phyloP scores from a whole-genome alignment of 2,797 vertebrate genomes.

The Pangasius macronema region DNA sequence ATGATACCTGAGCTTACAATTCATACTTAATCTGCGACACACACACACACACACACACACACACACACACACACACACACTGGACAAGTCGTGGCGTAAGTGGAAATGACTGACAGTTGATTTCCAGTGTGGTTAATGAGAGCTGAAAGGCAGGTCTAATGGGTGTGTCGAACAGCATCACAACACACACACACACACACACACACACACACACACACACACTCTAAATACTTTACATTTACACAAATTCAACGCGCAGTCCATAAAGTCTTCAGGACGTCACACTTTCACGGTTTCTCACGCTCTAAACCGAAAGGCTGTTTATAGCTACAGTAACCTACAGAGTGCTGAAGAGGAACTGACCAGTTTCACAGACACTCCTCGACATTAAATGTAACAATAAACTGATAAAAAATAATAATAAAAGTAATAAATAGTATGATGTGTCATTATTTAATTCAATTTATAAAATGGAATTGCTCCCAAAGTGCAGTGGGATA shows the following conservation, averaged over 20 bases:
- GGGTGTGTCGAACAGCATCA: not conserved
- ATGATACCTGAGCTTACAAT: too few relatives aligned
- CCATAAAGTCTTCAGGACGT: too few relatives aligned
- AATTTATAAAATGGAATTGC: not conserved
- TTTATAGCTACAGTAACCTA: not conserved
- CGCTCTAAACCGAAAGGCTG: not conserved
- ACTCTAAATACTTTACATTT: not conserved
- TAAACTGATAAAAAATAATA: not conserved
- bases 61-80: not conserved
- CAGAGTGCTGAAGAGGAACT: not conserved
- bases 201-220: not conserved
- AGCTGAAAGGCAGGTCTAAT: not conserved
- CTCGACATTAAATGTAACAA: not conserved
- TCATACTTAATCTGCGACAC: too few relatives aligned
- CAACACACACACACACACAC: not conserved
- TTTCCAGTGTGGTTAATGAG: too few relatives aligned
- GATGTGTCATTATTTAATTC: not conserved
- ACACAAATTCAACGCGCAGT: not conserved
- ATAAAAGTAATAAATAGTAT: too few relatives aligned
- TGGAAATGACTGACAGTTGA: too few relatives aligned
- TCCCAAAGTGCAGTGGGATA: not conserved
- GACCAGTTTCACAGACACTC: not conserved
- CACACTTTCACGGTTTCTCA: too few relatives aligned
- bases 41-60: not conserved
- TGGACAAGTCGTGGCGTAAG: too few relatives aligned